Conservation (phyloP, 2,113 vertebrate species). For the Perognathus longimembris region DNA sequence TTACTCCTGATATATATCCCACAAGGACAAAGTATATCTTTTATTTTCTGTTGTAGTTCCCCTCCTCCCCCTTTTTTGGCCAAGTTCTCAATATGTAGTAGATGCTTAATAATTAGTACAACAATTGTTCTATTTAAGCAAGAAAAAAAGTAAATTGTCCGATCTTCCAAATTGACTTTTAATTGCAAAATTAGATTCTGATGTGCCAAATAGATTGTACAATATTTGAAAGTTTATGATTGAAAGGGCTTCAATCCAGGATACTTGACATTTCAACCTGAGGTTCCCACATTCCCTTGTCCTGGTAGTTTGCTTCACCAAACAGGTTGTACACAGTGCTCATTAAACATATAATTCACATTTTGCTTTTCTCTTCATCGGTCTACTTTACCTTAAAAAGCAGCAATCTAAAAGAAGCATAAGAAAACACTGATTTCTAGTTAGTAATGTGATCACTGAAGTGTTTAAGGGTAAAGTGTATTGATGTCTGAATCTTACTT, state of each 20-base stretch:
- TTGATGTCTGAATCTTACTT: neutral
- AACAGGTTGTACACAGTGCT: no score
- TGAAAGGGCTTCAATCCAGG: no score
- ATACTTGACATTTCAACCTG: no score
- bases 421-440: neutral
- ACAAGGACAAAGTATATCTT: neutral
- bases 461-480: neutral
- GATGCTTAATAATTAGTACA: conserved; percentile 3
- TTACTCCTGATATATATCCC: neutral
- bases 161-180: neutral
- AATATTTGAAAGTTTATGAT: no score
- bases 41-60: neutral
- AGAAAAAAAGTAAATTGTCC: neutral
- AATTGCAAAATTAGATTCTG: neutral
- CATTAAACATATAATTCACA: neutral
- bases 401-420: neutral
- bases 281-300: no score
- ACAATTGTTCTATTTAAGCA: neutral
- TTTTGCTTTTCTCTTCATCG: neutral
- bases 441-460: neutral
- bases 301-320: neutral
- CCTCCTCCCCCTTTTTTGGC: neutral
- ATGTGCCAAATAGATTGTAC: neutral
- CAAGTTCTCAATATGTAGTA: neutral
- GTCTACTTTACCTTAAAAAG: neutral